Evolutionary conservation across 2,888 invertebrate genomes (phyloP), one percentile per base, ranked within the genome.

Genomic region (Hypomecis atomaria): DNA sequence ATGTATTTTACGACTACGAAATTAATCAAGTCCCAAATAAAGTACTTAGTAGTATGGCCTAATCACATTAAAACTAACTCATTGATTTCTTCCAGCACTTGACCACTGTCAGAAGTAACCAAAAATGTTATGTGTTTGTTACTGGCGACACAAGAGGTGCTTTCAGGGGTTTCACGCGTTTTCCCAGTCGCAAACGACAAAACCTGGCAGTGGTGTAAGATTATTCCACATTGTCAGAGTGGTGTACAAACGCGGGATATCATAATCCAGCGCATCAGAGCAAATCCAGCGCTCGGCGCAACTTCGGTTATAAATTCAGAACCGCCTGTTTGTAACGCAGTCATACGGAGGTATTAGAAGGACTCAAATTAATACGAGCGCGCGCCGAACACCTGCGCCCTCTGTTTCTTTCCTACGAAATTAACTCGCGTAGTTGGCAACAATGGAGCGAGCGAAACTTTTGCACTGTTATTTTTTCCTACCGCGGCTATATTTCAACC

Each of bases 401-500:
- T 54, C 60, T 85, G 87, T 88, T 90, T 91, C 90, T 90, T 91
- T 90, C 87, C 85, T 84, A 82, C 85, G 82, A 88, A 89, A 91
- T 91, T 90, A 91, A 90, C 91, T 90, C 73, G 77, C 76, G 84
- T 81, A 82, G 79, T 81, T 85, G 82, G 82, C 86, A 87, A 90
- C 91, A 91, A 90, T 90, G 89, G 88, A 86, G 87, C 64, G 82
- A 85, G 54, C 65, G 56, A 85, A 90, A 90, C 76, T 90, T 90
- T 87, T 87, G 87, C 87, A 78, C 84, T 86, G 86, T 89, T 89
- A 81, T 89, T 89, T 89, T 87, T 88, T 88, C 79, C 84, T 78
- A 85, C 86, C 87, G 85, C 88, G 87, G 91, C 90, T 86, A 92
- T 92, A 92, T 92, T 92, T 92, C 92, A 92, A 90, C 90, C 88